A percentile compares a stretch with the other conserved stretches of the same genome.
phyloP scores from a whole-genome alignment of 2,888 invertebrate genomes.

The Parelbella ahira region DNA sequence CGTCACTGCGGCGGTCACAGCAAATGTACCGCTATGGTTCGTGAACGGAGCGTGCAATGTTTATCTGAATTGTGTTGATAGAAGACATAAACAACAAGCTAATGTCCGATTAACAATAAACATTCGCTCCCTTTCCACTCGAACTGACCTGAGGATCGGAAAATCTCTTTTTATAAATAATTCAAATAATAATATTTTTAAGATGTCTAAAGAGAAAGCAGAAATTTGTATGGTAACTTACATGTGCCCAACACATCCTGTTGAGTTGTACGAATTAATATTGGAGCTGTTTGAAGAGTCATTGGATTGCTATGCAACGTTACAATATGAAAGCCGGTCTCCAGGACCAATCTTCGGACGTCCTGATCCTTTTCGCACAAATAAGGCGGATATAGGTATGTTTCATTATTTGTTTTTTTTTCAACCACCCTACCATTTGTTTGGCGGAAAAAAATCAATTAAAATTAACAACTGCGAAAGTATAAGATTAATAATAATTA shows the following conservation, averaged over 20 bases:
- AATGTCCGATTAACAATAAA: slow-evolving; percentile 24
- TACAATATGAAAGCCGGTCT: slow-evolving; percentile 81
- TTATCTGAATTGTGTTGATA: slow-evolving; percentile 32
- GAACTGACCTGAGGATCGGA: no score
- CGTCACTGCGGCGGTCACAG: no score
- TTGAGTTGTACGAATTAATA: slow-evolving; percentile 80
- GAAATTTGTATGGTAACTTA: slow-evolving; percentile 80
- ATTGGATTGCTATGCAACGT: slow-evolving; percentile 65
- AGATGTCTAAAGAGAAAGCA: slow-evolving; percentile 53
- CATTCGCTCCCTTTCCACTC: no score
- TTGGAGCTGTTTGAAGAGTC: slow-evolving; percentile 77
- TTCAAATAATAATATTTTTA: no score
- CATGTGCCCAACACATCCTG: slow-evolving; percentile 82
- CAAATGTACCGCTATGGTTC: no score
- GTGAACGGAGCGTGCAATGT: slow-evolving; percentile 35
- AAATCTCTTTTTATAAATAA: no score
- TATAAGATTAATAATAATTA: no score
- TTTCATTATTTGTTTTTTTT: slow-evolving; percentile 19
- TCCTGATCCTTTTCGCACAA: slow-evolving; percentile 75
- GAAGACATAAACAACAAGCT: slow-evolving; percentile 27
- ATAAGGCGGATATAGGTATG: slow-evolving; percentile 81
- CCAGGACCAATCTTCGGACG: slow-evolving; percentile 72
- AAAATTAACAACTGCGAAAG: no score
- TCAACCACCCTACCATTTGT: slow-evolving; percentile 7
- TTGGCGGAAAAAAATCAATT: no score